These are phyloP conservation scores for Oncopodura yosiiana DNA, from an alignment of 1,140 invertebrate species.

Conservation along the genomic window DNA sequence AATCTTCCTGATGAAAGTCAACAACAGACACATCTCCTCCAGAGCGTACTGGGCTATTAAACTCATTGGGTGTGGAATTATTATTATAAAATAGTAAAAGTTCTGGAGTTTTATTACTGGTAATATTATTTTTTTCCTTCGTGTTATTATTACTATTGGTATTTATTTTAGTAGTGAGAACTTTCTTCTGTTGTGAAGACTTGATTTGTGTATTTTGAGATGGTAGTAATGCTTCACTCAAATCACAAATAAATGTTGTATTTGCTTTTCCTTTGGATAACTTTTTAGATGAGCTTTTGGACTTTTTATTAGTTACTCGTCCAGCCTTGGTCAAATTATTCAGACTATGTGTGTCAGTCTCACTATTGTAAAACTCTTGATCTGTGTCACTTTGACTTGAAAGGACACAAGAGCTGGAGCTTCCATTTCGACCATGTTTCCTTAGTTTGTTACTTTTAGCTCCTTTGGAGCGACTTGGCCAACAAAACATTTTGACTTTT, in stretches of 20 bases:
- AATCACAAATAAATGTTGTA: slow-evolving; percentile 20
- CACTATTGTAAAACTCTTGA: not conserved
- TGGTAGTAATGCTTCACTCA: slow-evolving; percentile 21
- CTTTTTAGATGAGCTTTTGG: not conserved
- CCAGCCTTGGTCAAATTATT: not conserved
- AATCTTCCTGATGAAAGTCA: slow-evolving; percentile 13
- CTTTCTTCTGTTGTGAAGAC: slow-evolving; percentile 1
- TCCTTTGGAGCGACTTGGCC: slow-evolving; percentile 18
- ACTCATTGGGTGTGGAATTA: too few relatives aligned
- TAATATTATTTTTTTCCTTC: too few relatives aligned
- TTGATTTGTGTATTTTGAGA: slow-evolving; percentile 6
- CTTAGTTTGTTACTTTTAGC: slow-evolving; percentile 6
- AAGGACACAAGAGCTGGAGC: not conserved
- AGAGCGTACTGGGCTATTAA: too few relatives aligned
- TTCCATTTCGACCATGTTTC: not conserved
- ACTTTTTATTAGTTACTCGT: not conserved
- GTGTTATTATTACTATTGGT: too few relatives aligned
- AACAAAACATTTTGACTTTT: slow-evolving; percentile 21
- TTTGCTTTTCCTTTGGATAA: not conserved
- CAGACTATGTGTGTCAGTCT: not conserved
- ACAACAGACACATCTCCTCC: too few relatives aligned
- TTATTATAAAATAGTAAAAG: too few relatives aligned
- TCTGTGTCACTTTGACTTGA: not conserved
- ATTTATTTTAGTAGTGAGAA: not conserved
- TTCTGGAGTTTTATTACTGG: too few relatives aligned